Conservation (phyloP, 2,797 vertebrate species). For the Tenualosa thibaudeaui region DNA sequence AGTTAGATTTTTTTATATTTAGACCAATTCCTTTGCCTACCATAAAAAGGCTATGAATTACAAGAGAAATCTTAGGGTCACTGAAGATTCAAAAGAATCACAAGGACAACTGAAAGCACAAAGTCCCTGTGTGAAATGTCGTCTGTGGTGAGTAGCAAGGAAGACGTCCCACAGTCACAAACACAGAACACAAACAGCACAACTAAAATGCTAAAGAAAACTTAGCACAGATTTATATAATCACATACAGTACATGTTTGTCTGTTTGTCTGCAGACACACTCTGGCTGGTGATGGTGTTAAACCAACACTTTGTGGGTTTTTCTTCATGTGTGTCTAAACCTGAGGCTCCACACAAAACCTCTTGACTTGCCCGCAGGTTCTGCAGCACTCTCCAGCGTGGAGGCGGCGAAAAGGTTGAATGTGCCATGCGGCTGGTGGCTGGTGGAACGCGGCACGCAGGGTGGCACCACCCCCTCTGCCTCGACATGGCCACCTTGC, state of each 20-base stretch:
- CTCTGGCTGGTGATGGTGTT: not conserved
- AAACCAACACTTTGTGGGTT: not conserved
- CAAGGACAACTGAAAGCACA: not conserved
- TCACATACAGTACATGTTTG: not conserved
- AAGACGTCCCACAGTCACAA: not conserved
- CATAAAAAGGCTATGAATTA: not conserved
- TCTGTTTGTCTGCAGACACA: not conserved
- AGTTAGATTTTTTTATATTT: not conserved
- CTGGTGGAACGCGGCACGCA: not conserved
- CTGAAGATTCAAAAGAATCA: not conserved
- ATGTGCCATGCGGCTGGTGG: slow-evolving; percentile 27
- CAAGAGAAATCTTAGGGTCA: not conserved
- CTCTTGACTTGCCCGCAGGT: slow-evolving; percentile 9
- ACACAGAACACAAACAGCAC: not conserved
- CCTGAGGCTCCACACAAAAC: not conserved
- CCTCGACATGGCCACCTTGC: not conserved
- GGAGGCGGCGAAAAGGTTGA: slow-evolving; percentile 39
- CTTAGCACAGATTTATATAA: not conserved
- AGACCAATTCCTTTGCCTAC: not conserved
- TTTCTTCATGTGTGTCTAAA: not conserved
- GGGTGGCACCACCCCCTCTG: not conserved
- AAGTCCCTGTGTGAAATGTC: not conserved
- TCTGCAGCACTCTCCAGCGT: slow-evolving; percentile 32
- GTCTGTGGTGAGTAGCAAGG: too few species aligned
- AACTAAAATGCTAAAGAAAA: not conserved